phyloP scores from a whole-genome alignment of 1,140 invertebrate species.

The Bilobella aurantiaca region DNA sequence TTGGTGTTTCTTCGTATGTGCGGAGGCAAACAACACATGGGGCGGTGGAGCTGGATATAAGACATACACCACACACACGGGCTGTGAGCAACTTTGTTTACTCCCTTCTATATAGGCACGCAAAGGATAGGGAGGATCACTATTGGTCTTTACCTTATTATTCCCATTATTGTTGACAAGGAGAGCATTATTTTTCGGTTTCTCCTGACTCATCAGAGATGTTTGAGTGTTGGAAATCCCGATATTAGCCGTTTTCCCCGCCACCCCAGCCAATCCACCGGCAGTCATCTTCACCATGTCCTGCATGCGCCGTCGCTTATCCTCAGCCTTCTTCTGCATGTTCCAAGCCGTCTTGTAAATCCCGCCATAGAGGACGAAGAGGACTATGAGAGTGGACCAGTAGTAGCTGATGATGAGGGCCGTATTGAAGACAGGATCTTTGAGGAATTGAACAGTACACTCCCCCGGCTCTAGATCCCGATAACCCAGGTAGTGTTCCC shows the following conservation, averaged over 20 bases:
- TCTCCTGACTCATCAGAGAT: too few relatives aligned
- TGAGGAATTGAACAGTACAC: slow-evolving; percentile 95
- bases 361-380: slow-evolving; percentile 89
- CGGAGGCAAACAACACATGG: too few relatives aligned
- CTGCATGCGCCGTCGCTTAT: slow-evolving; percentile 86
- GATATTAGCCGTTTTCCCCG: slow-evolving; percentile 72
- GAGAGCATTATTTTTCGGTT: too few relatives aligned
- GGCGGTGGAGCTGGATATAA: too few relatives aligned
- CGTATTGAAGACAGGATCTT: slow-evolving; percentile 94
- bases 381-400: slow-evolving; percentile 86
- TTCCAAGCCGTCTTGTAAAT: slow-evolving; percentile 97
- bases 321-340: slow-evolving; percentile 95
- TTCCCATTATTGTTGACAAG: too few relatives aligned
- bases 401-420: slow-evolving; percentile 97
- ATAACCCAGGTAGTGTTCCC: slow-evolving; percentile 93
- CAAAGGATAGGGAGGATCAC: too few relatives aligned
- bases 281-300: slow-evolving; percentile 80
- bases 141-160: too few relatives aligned
- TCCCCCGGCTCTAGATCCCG: slow-evolving; percentile 73
- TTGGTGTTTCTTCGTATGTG: too few relatives aligned
- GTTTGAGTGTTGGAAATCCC: slow-evolving; percentile 67
- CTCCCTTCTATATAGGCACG: too few relatives aligned
- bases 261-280: slow-evolving; percentile 72
- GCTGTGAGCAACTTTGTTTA: too few relatives aligned
- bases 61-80: too few relatives aligned